These are phyloP conservation scores for Hydrolagus affinis DNA, from an alignment of 2,113 vertebrate genomes.

Conservation along the genomic window DNA sequence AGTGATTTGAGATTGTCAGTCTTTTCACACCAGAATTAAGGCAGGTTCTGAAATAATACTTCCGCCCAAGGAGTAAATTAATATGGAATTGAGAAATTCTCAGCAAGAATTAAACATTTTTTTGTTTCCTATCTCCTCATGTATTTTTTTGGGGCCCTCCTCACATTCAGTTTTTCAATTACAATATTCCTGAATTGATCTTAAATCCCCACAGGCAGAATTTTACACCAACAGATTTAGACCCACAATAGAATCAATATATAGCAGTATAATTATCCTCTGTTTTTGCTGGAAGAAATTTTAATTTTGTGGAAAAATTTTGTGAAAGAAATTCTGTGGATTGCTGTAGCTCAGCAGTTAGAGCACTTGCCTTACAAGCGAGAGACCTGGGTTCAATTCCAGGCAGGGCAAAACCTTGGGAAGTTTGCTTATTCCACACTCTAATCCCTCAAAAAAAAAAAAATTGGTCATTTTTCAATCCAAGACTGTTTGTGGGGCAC, in stretches of 20 bases:
- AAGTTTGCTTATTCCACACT: too few relatives aligned
- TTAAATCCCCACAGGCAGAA: neutral
- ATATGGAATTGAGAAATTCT: neutral
- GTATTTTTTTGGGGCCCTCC: neutral
- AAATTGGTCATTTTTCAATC: too few relatives aligned
- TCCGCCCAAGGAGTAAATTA: neutral
- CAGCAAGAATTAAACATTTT: neutral
- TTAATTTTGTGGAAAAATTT: too few relatives aligned
- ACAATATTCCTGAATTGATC: neutral
- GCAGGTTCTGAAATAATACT: neutral
- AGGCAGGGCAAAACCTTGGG: too few relatives aligned
- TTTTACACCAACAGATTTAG: too few relatives aligned
- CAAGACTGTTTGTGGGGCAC: too few relatives aligned
- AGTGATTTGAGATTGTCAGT: neutral
- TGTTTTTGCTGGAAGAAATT: neutral
- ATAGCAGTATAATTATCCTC: neutral
- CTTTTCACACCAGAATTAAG: neutral
- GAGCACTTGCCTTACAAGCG: too few relatives aligned
- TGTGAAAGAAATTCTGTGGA: too few relatives aligned
- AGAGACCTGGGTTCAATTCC: too few relatives aligned
- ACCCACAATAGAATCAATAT: neutral
- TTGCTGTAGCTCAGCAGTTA: too few relatives aligned
- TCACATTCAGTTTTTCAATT: neutral
- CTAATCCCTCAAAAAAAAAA: too few relatives aligned
- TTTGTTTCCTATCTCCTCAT: neutral